Percentiles rank a stretch among this genome's conserved stretches.
phyloP scores from a whole-genome alignment of 2,888 invertebrate genomes.

The Ptychoptera albimana region DNA sequence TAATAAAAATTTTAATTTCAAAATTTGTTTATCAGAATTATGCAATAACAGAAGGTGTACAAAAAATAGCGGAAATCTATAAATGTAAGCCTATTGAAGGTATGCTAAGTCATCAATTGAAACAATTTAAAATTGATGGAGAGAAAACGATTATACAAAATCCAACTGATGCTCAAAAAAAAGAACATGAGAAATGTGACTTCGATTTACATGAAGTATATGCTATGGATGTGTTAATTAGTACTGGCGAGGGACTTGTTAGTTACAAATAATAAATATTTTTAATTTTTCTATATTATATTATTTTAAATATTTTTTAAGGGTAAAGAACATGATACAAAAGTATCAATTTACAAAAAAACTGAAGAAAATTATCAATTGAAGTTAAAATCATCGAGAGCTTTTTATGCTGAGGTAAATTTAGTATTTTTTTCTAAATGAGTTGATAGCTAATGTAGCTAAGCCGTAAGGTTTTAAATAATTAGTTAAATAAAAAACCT shows the following conservation, averaged over 20 bases:
- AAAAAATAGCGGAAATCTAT: slow-evolving; percentile 82
- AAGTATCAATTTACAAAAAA: slow-evolving; percentile 96
- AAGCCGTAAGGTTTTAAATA: no score
- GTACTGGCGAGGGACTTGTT: slow-evolving; percentile 87
- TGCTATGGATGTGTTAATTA: slow-evolving; percentile 94
- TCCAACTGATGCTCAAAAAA: slow-evolving; percentile 90
- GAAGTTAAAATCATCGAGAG: slow-evolving; percentile 92
- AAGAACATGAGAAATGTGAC: slow-evolving; percentile 92
- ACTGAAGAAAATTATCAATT: slow-evolving; percentile 94
- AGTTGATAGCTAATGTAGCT: not conserved
- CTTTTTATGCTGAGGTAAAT: slow-evolving; percentile 64
- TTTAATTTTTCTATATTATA: slow-evolving; percentile 2
- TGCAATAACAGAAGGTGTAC: slow-evolving; percentile 78
- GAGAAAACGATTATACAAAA: slow-evolving; percentile 96
- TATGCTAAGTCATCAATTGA: slow-evolving; percentile 87
- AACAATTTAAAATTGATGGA: slow-evolving; percentile 93
- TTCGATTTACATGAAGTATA: slow-evolving; percentile 96
- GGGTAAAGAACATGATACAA: slow-evolving; percentile 84
- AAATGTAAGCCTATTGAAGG: slow-evolving; percentile 97
- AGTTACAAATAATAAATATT: slow-evolving; percentile 19
- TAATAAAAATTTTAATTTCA: slow-evolving; percentile 9
- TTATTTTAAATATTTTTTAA: slow-evolving; percentile 22
- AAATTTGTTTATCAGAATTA: slow-evolving; percentile 48
- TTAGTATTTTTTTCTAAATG: slow-evolving; percentile 5
- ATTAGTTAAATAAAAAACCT: not conserved